Evolutionary conservation across 2,113 vertebrate species (phyloP), one percentile per base, ranked within the genome.

Genomic region (Halichoeres trimaculatus): DNA sequence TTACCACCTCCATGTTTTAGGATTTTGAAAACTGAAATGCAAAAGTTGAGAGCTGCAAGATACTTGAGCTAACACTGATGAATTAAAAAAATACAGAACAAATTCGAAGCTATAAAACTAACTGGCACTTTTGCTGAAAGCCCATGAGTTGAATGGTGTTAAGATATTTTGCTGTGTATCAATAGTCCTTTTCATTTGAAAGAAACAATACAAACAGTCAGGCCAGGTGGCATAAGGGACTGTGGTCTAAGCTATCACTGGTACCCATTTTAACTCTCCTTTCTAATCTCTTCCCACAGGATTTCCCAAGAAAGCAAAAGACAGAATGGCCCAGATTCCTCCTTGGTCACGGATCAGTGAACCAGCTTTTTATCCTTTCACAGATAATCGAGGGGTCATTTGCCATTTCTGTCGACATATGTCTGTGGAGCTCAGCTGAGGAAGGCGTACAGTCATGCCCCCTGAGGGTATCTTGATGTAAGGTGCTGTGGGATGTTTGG

Each of bases 381-480:
- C 11, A 57, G 48, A 69, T 67, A 83, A 83, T 86, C 68, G 79
- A 77, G 26, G 23, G 41, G 56, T 83, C 67, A 58, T 80, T 86
- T 71, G 54, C 61, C 73, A 60, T 83, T 79, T 81, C 2, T 8
- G 74, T 67, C 73, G 41, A 47, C 40, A 5, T 41, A 43, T 36
- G 60, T 66, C 48, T 35, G n/a, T 70, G 54, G 14, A 24, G 40
- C 58, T 73, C 71, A 63, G 40, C 57, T 72, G 72, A 54, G 5
- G 35, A 20, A 52, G 41, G 22, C 11, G 0, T 50, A 26, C 22
- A 20, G 30, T 52, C 24, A 52, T 30, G 67, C 22, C 56, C 61
- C 54, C 50, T 13, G 41, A 76, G 70, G 22, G 20, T 56, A 43
- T 73, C 43, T 35, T 61, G 6, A 34, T 4, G 13, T 68, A 58